Base-by-base conservation (phyloP, 2,888 invertebrate genomes). In the Junonia oenone region DNA sequence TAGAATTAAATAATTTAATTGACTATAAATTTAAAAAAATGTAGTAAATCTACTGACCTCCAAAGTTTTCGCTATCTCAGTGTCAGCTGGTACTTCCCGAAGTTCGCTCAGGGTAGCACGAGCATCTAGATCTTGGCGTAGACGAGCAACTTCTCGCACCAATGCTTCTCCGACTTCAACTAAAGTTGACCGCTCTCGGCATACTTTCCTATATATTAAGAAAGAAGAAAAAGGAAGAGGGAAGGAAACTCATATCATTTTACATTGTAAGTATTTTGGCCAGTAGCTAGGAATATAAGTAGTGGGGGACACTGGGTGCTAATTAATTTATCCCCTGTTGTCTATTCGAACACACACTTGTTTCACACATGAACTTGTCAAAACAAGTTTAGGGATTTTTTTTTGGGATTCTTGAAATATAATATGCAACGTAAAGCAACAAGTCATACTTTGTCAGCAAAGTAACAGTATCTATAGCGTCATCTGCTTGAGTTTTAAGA, bases 121-220 rank as follows among this genome's bases (percentile, higher is more conserved):
- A 11, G 72, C 56, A 53, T 83, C 81, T 2, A 83, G 61, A 15
- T 88, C 84, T 60, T 79, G 76, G 47, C 80, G 75, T 15, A 89
- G 78, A 11, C 68, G 68, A 14, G 82, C 84, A 56, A 83, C 68
- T 67, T 89, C 87, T 15, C 86, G 76, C 17, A 90, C 77, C 56
- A 89, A 70, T 6, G 83, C 73, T 69, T 89, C 83, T 1, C 85
- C 88, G 13, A 88, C 82, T 27, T 73, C 60, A 26, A 83, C 58
- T 47, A 90, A 67, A 1, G 81, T 70, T 51, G 73, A 71, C 50
- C 85, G 73, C 59, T 89, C 90, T 45, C 69, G 73, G 62, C 75
- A 77, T 38, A 80, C 77, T 58, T 74, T 76, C 65, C 89, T 89
- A 9, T n/a, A n/a, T n/a, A n/a, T n/a, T n/a, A n/a, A n/a, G n/a